Conservation (phyloP, 2,797 vertebrate genomes). For the Smutsia temminckii region DNA sequence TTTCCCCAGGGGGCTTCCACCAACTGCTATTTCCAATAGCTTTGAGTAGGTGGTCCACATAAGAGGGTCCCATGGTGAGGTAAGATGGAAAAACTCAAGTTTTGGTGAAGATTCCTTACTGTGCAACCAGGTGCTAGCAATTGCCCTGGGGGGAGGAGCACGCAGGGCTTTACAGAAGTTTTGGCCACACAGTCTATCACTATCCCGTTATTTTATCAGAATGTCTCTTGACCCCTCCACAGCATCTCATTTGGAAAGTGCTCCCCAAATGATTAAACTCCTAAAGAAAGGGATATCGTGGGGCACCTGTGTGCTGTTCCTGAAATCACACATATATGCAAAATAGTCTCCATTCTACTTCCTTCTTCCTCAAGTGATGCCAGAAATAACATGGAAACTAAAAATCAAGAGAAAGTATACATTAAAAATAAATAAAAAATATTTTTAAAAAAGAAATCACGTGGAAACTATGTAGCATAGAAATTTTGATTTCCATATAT, state of each 20-base stretch:
- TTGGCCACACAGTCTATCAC: background rate
- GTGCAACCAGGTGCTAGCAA: background rate
- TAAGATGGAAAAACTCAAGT: background rate
- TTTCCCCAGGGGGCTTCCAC: background rate
- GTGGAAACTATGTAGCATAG: background rate
- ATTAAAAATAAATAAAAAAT: too few relatives aligned
- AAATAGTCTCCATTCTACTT: background rate
- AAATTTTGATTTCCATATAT: background rate
- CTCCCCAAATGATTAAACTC: background rate
- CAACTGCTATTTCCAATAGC: background rate
- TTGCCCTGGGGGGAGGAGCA: accelerated
- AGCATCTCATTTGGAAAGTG: background rate
- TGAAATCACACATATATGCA: background rate
- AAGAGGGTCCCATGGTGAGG: background rate
- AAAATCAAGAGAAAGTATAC: too few relatives aligned
- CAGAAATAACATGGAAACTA: background rate
- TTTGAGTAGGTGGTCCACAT: background rate
- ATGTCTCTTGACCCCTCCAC: background rate
- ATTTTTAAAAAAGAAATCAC: background rate
- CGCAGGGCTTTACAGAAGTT: background rate
- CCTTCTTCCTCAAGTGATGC: background rate
- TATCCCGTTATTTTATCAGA: background rate
- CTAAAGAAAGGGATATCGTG: background rate
- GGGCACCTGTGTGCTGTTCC: background rate
- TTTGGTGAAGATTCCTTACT: background rate